Evolutionary conservation across 2,113 vertebrate species (phyloP).

Genomic region (Conger conger): DNA sequence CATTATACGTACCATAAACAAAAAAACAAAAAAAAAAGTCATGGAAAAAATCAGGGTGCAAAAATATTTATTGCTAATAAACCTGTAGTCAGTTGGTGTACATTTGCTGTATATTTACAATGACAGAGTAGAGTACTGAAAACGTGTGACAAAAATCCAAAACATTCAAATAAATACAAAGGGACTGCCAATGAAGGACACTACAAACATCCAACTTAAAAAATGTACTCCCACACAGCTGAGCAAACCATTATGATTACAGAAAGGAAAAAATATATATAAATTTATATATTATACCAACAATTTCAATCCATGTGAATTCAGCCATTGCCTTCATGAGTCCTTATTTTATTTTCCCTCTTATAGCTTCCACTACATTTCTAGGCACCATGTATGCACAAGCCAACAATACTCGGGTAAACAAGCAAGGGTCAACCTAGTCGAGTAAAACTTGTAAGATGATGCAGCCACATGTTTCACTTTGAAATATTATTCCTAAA

Average conservation of each 20-base stretch:
- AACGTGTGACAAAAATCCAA: conserved; percentile 70
- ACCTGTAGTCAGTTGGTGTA: conserved; percentile 79
- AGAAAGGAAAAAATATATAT: conserved; percentile 50
- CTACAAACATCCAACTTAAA: conserved; percentile 63
- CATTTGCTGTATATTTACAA: conserved; percentile 82
- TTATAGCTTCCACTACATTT: conserved; percentile 44
- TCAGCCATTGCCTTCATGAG: conserved; percentile 43
- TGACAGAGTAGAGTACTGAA: conserved; percentile 71
- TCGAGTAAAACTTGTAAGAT: conserved; percentile 30
- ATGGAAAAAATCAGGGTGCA: conserved; percentile 65
- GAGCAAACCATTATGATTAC: conserved; percentile 56
- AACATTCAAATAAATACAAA: conserved; percentile 79
- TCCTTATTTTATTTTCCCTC: conserved; percentile 18
- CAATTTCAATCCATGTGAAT: conserved; percentile 50
- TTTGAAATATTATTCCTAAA: conserved; percentile 36
- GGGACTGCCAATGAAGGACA: conserved; percentile 69
- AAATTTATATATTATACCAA: conserved; percentile 61
- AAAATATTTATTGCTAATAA: conserved; percentile 89
- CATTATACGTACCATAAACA: neutral
- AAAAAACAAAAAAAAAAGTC: neutral
- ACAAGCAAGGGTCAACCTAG: conserved; percentile 41
- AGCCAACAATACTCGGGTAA: conserved; percentile 35
- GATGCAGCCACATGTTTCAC: conserved; percentile 35
- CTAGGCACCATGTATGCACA: conserved; percentile 45
- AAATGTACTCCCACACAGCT: conserved; percentile 53